Evolutionary conservation across 2,888 invertebrate genomes (phyloP).

Genomic region (Clostera curtula): DNA sequence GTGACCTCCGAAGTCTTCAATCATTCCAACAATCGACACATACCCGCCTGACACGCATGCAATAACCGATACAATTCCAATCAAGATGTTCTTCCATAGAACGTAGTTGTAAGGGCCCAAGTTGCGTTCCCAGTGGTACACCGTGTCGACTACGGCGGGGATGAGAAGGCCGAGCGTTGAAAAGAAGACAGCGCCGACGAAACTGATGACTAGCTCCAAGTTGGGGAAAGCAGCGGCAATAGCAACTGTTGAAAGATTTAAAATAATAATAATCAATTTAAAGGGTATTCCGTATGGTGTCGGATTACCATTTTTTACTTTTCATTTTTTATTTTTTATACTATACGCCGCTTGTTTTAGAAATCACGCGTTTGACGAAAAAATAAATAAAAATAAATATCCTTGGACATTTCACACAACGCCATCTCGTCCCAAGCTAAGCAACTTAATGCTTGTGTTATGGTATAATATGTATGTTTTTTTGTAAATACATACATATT

Average conservation of each 20-base stretch:
- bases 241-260: slow-evolving; percentile 66
- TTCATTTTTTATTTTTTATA: too few species aligned
- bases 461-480: too few species aligned
- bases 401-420: too few species aligned
- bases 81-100: slow-evolving; percentile 78
- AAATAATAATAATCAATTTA: neutral
- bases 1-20: slow-evolving; percentile 39
- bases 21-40: slow-evolving; percentile 49
- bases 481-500: too few species aligned
- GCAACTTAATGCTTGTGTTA: too few species aligned
- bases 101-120: slow-evolving; percentile 79
- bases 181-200: slow-evolving; percentile 88
- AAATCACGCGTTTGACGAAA: too few species aligned
- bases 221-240: slow-evolving; percentile 88
- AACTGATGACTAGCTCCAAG: slow-evolving; percentile 89
- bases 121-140: slow-evolving; percentile 79
- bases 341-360: too few species aligned
- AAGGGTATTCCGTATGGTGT: neutral
- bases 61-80: slow-evolving; percentile 41
- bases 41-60: slow-evolving; percentile 56
- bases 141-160: slow-evolving; percentile 83
- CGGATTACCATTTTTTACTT: too few species aligned
- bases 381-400: too few species aligned
- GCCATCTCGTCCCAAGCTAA: too few species aligned
- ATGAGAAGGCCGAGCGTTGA: slow-evolving; percentile 83